These are phyloP conservation scores for Pocillopora meandrina DNA, from an alignment of 92 coral and sea anemone species.

Conservation along the genomic window DNA sequence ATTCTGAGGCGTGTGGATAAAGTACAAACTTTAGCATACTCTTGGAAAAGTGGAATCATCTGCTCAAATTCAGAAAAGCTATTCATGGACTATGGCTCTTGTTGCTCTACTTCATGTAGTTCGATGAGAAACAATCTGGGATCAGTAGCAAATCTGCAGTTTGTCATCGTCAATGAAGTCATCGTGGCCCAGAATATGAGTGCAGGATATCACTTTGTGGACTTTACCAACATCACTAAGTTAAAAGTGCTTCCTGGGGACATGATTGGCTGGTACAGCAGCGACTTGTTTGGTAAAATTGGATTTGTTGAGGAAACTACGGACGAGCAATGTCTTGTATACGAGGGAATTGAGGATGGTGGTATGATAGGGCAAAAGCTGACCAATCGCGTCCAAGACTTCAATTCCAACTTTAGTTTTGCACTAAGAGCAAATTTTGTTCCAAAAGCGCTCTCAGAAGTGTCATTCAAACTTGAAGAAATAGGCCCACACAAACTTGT, in stretches of 20 bases:
- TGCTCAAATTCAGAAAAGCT: conserved; percentile 22
- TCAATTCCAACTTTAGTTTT: background rate
- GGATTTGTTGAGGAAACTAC: conserved; percentile 26
- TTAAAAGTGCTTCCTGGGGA: conserved; percentile 44
- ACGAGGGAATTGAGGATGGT: background rate
- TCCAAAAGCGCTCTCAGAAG: background rate
- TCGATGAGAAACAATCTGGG: background rate
- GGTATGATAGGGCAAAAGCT: background rate
- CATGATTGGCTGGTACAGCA: conserved; percentile 33
- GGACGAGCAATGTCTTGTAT: background rate
- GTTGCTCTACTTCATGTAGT: conserved; percentile 5
- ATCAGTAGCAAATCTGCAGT: background rate
- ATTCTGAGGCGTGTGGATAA: background rate
- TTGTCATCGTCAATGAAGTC: conserved; percentile 9
- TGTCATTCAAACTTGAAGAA: conserved; percentile 4
- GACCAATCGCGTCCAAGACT: background rate
- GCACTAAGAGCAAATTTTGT: conserved; percentile 27
- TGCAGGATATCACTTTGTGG: conserved; percentile 36
- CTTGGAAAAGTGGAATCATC: background rate
- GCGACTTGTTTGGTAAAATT: conserved; percentile 26
- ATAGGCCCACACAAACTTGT: background rate
- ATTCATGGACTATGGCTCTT: conserved; percentile 7
- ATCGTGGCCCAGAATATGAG: conserved; percentile 14
- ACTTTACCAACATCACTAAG: background rate
- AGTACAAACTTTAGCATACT: background rate